Base-by-base conservation (phyloP, 1,140 invertebrate species). In the Delia radicum region DNA sequence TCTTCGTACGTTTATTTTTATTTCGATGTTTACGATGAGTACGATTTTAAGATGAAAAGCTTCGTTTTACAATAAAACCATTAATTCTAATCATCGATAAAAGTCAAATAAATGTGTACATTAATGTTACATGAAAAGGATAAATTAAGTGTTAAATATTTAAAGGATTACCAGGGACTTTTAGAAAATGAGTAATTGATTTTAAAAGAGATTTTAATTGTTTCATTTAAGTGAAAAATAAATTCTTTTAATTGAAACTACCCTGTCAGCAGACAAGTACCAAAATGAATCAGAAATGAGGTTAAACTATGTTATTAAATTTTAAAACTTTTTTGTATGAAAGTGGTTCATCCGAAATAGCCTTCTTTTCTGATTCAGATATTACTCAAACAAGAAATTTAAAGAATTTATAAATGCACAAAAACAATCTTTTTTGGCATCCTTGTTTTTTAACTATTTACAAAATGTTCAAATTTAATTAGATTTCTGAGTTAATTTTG, bases 61-160 rank as follows among this genome's bases (percentile, higher is more conserved):
- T 55, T 15, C 21, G 46, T 55, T 55, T 21, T 18, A 18, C n/a
- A 15, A 55, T 55, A 21, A 63, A 63, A 63, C n/a, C 61, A 63
- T 63, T 63, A 63, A 63, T 63, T 28, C 61, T 63, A 26, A 63
- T 12, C 61, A 63, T 63, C 61, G 28, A 63, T 63, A 63, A 63
- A 63, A 63, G 61, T 63, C 61, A 63, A 63, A 63, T 63, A 63
- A 63, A 63, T 63, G 26, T 15, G 61, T 12, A 28, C 61, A 63
- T 63, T 63, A 63, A 63, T 63, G 4, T 26, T 27, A 63, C 26
- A 63, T 63, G 61, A 63, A 7, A 12, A 63, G 28, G 61, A 63
- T 63, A 63, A 27, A 63, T 63, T 63, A 63, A 63, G 24, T 63
- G 24, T 63, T 63, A 27, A 26, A 1, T 63, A 27, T 63, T 12